phyloP scores from a whole-genome alignment of 2,888 invertebrate genomes.

The Xestia c-nigrum region DNA sequence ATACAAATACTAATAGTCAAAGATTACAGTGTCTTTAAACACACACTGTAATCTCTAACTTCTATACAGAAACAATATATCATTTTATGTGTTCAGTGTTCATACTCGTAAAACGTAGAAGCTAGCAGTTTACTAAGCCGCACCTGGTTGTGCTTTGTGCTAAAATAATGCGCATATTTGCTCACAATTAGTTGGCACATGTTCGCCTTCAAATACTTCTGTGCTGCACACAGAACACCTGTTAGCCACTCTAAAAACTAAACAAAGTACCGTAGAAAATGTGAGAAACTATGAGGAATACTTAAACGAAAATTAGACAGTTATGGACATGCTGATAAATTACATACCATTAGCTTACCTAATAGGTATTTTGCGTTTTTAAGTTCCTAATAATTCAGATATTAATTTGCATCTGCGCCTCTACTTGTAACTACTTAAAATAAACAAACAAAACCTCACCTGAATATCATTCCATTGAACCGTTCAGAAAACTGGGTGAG shows the following conservation, averaged over 20 bases:
- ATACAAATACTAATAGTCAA: no score
- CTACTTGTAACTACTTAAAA: background rate
- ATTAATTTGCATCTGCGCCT: background rate
- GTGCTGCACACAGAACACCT: slow-evolving; percentile 12
- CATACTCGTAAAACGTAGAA: background rate
- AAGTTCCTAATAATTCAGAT: background rate
- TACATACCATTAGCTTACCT: background rate
- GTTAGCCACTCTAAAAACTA: slow-evolving; percentile 17
- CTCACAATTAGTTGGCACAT: slow-evolving; percentile 49
- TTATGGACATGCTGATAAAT: slow-evolving; percentile 12
- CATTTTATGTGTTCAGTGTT: background rate
- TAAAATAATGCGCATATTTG: slow-evolving; percentile 46
- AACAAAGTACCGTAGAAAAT: slow-evolving; percentile 13
- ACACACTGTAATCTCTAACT: no score
- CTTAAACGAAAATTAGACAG: background rate
- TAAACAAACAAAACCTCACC: background rate
- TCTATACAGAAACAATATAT: background rate
- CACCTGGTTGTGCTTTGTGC: slow-evolving; percentile 1
- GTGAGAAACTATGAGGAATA: background rate
- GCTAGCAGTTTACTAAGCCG: slow-evolving; percentile 12
- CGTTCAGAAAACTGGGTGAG: background rate
- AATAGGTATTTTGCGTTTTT: background rate
- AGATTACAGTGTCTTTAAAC: background rate
- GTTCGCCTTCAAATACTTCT: slow-evolving; percentile 38
- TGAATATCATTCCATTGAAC: background rate